Evolutionary conservation across 2,888 invertebrate genomes (phyloP), one percentile per base, ranked within the genome.

Genomic region (Eupithecia tripunctaria): DNA sequence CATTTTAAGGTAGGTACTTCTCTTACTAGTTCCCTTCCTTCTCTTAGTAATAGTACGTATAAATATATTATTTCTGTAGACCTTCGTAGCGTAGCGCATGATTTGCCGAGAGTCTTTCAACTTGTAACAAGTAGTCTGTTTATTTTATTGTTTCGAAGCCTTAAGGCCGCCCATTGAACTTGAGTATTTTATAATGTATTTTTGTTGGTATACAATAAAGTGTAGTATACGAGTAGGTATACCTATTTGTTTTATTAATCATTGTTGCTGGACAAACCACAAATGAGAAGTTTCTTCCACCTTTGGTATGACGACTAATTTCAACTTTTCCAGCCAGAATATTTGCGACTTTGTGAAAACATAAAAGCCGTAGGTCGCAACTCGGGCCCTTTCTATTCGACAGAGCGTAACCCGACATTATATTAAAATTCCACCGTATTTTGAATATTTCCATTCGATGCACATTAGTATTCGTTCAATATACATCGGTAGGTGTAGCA

Each of bases 381-480:
- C 56, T 68, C 64, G 68, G 68, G 70, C 76, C 74, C 72, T 78
- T 73, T 74, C 73, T 73, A 83, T 80, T 72, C 79, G 76, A 85
- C 85, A 82, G 84, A 84, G 83, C 87, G 81, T 79, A 79, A 78
- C 86, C 81, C 80, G 79, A 80, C 79, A 80, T 80, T 85, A 81
- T 87, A 86, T 84, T 82, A 85, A 86, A 84, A 84, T 85, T 84
- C 83, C 80, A 78, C 78, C 79, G 79, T 79, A 79, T 81, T 81
- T 82, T 69, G 68, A 74, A 71, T 74, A 74, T 62, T 68, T 66
- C 69, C 67, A 75, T 75, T 75, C 64, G 67, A 75, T 71, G 47
- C 41, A 70, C 72, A 73, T 75, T 75, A 65, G 72, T 71, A 73
- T 75, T 67, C 69, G 68, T 68, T 71, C 67, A 71, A 68, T 67